These are phyloP conservation scores for Channa maculata DNA, from an alignment of 2,113 vertebrate species.

Conservation along the genomic window DNA sequence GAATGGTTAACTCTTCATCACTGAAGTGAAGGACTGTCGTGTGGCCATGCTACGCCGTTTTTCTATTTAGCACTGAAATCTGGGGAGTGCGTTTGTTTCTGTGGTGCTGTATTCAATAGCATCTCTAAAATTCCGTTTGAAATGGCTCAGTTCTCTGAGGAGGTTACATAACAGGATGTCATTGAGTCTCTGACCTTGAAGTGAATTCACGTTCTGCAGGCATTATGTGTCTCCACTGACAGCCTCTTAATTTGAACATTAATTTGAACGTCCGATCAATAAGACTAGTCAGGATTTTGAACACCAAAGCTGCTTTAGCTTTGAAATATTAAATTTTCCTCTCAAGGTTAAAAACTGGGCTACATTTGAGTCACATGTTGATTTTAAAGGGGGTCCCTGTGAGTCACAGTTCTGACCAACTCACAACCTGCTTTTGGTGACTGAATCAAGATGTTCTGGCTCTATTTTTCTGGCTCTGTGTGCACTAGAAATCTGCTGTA, in stretches of 20 bases:
- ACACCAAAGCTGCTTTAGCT: conserved; percentile 3
- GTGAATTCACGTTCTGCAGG: conserved; percentile 27
- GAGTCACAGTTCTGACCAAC: conserved; percentile 35
- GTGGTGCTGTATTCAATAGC: conserved; percentile 20
- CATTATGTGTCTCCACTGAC: conserved; percentile 30
- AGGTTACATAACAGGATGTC: conserved; percentile 60
- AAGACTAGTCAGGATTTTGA: conserved; percentile 3
- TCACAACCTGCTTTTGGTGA: not conserved
- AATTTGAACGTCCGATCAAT: conserved; percentile 14
- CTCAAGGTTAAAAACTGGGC: conserved; percentile 49
- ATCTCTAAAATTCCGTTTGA: conserved; percentile 30
- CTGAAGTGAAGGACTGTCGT: not conserved
- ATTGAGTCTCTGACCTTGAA: conserved; percentile 68
- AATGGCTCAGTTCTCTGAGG: conserved; percentile 49
- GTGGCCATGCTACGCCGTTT: not conserved
- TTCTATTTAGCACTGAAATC: not conserved
- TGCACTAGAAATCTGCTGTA: not conserved
- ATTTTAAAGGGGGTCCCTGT: conserved; percentile 13
- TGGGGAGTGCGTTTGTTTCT: not conserved
- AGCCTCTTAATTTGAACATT: conserved; percentile 25
- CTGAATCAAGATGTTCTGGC: not conserved
- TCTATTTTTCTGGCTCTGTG: conserved; percentile 1
- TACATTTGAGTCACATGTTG: conserved; percentile 39
- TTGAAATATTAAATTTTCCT: conserved; percentile 22
- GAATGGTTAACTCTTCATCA: too few relatives aligned